Percentiles rank a stretch among this genome's conserved stretches.
Conservation (phyloP, 1,140 invertebrate genomes). For the Linepithema humile region DNA sequence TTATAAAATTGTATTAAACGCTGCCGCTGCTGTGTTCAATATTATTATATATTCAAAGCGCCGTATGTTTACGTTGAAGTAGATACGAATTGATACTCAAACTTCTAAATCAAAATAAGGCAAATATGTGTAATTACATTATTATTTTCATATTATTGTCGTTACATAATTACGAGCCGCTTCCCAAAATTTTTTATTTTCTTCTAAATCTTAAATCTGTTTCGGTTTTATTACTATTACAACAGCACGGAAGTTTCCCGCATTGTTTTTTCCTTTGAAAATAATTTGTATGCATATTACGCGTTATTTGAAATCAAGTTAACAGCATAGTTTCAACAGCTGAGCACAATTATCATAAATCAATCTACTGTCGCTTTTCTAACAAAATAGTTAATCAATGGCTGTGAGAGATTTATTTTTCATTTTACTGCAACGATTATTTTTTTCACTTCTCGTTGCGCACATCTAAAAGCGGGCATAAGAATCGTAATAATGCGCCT, state of each 20-base stretch:
- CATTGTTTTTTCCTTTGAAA: no score
- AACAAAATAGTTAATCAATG: not conserved
- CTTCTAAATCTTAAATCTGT: no score
- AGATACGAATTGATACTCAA: not conserved
- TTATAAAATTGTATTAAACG: not conserved
- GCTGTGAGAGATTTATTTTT: not conserved
- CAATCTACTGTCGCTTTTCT: not conserved
- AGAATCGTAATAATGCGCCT: slow-evolving; percentile 23
- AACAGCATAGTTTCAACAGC: not conserved
- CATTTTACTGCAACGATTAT: not conserved
- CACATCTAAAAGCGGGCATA: not conserved
- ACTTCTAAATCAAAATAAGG: not conserved
- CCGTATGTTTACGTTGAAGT: not conserved
- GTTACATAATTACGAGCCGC: not conserved
- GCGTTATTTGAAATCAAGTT: not conserved
- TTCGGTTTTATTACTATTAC: no score
- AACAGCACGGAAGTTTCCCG: no score
- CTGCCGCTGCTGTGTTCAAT: not conserved
- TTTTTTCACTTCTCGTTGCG: not conserved
- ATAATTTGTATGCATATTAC: not conserved
- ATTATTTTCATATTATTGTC: not conserved
- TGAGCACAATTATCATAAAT: not conserved
- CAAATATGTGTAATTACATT: not conserved
- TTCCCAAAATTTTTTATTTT: not conserved
- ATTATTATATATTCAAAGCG: not conserved